phyloP scores from a whole-genome alignment of 2,888 invertebrate species.

The Metacarcinus magister region DNA sequence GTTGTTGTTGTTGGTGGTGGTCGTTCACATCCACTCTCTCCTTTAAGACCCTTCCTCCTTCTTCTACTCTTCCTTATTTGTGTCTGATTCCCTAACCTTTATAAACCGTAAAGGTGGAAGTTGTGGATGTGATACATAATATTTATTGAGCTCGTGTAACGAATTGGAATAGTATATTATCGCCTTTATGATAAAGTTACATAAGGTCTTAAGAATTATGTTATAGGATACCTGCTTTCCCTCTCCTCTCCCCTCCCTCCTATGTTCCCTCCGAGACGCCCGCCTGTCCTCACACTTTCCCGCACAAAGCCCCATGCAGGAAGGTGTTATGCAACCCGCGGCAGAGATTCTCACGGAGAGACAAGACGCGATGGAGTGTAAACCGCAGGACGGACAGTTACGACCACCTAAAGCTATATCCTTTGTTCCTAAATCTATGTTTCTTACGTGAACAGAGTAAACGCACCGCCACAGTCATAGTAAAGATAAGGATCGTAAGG shows the following conservation, averaged over 20 bases:
- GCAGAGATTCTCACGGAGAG: constrained; percentile 7
- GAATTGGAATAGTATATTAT: background rate
- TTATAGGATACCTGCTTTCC: constrained; percentile 6
- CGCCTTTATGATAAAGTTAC: background rate
- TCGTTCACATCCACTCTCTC: background rate
- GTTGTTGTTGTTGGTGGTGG: too few species aligned
- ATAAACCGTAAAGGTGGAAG: background rate
- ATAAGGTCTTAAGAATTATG: background rate
- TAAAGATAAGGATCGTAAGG: background rate
- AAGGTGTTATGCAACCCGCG: background rate
- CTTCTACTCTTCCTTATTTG: background rate
- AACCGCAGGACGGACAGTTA: background rate
- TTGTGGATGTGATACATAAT: background rate
- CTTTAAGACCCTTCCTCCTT: background rate
- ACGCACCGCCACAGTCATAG: background rate
- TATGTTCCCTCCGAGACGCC: background rate
- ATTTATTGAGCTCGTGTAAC: background rate
- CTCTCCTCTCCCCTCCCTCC: background rate
- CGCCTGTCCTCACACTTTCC: constrained; percentile 45
- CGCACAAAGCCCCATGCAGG: constrained; percentile 31
- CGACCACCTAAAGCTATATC: background rate
- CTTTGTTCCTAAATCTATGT: background rate
- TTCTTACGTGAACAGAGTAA: background rate
- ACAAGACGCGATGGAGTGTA: background rate
- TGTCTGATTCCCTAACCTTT: background rate